Base-by-base conservation (phyloP, 1,140 invertebrate species). In the Schlechtendalia chinensis region DNA sequence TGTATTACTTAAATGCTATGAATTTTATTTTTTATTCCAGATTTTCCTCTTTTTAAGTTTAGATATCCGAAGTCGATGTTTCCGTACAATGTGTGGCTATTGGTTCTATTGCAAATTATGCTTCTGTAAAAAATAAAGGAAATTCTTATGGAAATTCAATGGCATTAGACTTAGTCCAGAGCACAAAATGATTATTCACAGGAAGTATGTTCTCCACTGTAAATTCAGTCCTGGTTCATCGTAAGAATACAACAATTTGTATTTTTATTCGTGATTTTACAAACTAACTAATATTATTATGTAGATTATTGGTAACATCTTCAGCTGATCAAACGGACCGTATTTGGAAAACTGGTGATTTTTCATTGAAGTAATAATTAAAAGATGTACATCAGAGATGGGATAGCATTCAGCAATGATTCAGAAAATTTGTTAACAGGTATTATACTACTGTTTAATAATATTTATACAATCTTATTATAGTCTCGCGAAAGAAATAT, bases 371-470 rank as follows among this genome's bases (percentile, higher is more conserved):
- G 82, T 90, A 91, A 69, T 92, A 95, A 84, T 88, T 98, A 61
- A 91, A 91, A 82, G 91, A 93, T 58, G 92, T 93, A 59, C 90
- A 90, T 45, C 94, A 96, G 86, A 88, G 95, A 85, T 99, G 98
- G 97, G 95, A 93, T 93, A 75, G 96, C 95, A 65, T 99, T 99
- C 85, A 98, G 94, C 85, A 92, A 93, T 29, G 97, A 99, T 87
- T 97, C 96, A 0, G 91, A 97, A 84, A 98, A 96, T 85, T 88
- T 98, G 69, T 92, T 99, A 82, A 97, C 96, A 85, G 95, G 94
- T 94, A 87, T 81, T 82, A 80, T 27, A 63, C 69, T 45, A 54
- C 14, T 50, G 14, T 50, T n/a, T 50, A 50, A 50, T 54, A 6
- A 54, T 54, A 19, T 54, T 19, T 19, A 16, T 19, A 54, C 53